Percentiles rank a stretch among this genome's conserved stretches.
Evolutionary conservation across 2,797 vertebrate species (phyloP).

Genomic region (Gymnoscopelus microlampas): DNA sequence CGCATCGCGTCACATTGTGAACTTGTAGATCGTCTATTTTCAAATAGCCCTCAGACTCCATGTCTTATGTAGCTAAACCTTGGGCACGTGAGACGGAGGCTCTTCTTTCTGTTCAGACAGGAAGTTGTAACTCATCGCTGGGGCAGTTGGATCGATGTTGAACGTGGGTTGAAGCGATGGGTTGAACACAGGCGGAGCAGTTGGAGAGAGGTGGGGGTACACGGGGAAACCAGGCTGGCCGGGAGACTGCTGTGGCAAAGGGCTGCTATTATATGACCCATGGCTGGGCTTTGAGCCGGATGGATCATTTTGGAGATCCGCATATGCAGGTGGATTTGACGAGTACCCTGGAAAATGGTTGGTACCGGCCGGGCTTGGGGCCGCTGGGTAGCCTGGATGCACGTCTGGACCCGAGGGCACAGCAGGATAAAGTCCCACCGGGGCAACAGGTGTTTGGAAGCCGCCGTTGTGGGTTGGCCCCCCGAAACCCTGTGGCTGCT

Average conservation of each 20-base stretch:
- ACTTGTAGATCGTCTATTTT: no score
- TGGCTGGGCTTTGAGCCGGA: conserved; percentile 11
- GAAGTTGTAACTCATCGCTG: conserved; percentile 52
- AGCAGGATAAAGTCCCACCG: conserved; percentile 29
- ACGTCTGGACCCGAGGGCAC: conserved; percentile 20
- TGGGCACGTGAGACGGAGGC: conserved; percentile 63
- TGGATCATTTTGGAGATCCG: conserved; percentile 11
- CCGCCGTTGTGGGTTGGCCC: conserved; percentile 9
- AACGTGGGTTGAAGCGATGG: conserved; percentile 26
- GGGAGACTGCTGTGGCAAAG: conserved; percentile 26
- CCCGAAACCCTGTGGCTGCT: neutral
- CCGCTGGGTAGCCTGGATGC: conserved; percentile 36
- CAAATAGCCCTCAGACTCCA: no score
- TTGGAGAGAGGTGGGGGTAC: conserved; percentile 8
- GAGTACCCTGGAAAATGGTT: conserved; percentile 32
- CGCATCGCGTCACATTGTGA: no score
- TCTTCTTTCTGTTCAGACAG: conserved; percentile 59
- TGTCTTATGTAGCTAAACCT: no score
- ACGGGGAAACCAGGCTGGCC: conserved; percentile 39
- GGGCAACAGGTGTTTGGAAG: conserved; percentile 33
- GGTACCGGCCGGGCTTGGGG: neutral
- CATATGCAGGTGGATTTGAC: conserved; percentile 30
- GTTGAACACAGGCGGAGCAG: conserved; percentile 1
- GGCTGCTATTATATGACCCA: conserved; percentile 33
- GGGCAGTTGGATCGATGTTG: conserved; percentile 42